Evolutionary conservation across 2,113 vertebrate genomes (phyloP).

Genomic region (Microtus oregoni): DNA sequence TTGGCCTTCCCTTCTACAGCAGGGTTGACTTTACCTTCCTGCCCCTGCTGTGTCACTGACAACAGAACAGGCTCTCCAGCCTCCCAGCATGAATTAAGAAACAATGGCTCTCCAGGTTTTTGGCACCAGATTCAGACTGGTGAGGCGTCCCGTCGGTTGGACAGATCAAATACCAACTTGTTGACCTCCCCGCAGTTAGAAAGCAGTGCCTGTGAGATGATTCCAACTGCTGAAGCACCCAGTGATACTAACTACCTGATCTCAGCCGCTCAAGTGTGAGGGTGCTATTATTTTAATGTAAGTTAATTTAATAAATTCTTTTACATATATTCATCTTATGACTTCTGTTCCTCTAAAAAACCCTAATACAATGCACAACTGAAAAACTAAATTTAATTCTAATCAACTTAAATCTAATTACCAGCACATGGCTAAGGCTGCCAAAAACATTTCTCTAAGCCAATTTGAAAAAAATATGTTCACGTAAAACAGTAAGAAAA

Average conservation of each 20-base stretch:
- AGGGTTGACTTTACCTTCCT: background rate
- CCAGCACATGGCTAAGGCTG: background rate
- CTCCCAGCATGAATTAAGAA: background rate
- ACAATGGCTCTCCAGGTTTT: background rate
- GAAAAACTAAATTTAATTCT: background rate
- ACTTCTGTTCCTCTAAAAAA: background rate
- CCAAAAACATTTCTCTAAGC: background rate
- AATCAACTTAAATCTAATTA: constrained; percentile 12
- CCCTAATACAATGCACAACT: background rate
- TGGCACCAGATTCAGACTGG: background rate
- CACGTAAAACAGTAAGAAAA: background rate
- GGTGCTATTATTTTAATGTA: background rate
- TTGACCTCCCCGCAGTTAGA: background rate
- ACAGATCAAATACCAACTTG: background rate
- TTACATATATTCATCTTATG: background rate
- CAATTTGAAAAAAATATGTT: background rate
- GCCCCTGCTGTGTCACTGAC: background rate
- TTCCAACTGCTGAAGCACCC: background rate
- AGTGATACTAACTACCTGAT: background rate
- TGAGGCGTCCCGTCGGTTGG: background rate
- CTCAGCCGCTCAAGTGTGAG: background rate
- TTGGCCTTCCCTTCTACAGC: background rate
- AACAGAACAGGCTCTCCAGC: background rate
- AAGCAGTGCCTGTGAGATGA: background rate
- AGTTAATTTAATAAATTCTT: background rate